phyloP scores from a whole-genome alignment of 2,797 vertebrate species.

The Diplodus puntazzo region DNA sequence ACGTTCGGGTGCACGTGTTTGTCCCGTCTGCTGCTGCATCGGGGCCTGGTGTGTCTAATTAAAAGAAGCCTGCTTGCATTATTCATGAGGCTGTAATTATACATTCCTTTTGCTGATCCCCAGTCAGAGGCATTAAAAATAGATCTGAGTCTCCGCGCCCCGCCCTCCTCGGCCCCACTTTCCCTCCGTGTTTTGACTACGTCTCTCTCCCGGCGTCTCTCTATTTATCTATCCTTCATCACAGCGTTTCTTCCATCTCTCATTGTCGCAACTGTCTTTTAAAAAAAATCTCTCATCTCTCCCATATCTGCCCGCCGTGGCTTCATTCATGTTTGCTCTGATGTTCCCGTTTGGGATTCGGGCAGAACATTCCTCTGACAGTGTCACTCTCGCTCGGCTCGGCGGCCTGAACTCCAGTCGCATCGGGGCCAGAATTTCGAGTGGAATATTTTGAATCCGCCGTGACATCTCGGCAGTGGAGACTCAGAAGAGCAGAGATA shows the following conservation, averaged over 20 bases:
- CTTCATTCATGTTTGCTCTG: slow-evolving; percentile 56
- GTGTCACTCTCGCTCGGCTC: slow-evolving; percentile 60
- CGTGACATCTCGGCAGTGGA: slow-evolving; percentile 52
- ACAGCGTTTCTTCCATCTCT: slow-evolving; percentile 55
- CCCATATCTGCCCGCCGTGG: slow-evolving; percentile 30
- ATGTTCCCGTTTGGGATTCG: slow-evolving; percentile 66
- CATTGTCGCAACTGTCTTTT: slow-evolving; percentile 53
- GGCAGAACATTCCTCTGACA: slow-evolving; percentile 78
- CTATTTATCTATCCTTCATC: slow-evolving; percentile 52
- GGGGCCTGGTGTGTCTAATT: slow-evolving; percentile 81
- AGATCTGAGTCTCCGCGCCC: slow-evolving; percentile 81
- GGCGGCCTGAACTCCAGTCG: slow-evolving; percentile 63
- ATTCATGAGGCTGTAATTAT: slow-evolving; percentile 85
- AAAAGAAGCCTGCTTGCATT: slow-evolving; percentile 81
- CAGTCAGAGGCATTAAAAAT: slow-evolving; percentile 85
- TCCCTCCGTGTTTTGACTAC: slow-evolving; percentile 75
- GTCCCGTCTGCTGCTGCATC: slow-evolving; percentile 73
- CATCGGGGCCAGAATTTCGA: slow-evolving; percentile 60
- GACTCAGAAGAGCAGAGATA: slow-evolving; percentile 47
- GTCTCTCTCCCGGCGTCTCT: slow-evolving; percentile 50
- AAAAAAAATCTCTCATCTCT: slow-evolving; percentile 39
- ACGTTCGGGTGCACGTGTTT: slow-evolving; percentile 49
- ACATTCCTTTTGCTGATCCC: slow-evolving; percentile 85
- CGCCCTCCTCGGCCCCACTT: slow-evolving; percentile 68
- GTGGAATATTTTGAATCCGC: slow-evolving; percentile 60